Conservation (phyloP, 2,113 vertebrate species). For the Atlantisia rogersi region DNA sequence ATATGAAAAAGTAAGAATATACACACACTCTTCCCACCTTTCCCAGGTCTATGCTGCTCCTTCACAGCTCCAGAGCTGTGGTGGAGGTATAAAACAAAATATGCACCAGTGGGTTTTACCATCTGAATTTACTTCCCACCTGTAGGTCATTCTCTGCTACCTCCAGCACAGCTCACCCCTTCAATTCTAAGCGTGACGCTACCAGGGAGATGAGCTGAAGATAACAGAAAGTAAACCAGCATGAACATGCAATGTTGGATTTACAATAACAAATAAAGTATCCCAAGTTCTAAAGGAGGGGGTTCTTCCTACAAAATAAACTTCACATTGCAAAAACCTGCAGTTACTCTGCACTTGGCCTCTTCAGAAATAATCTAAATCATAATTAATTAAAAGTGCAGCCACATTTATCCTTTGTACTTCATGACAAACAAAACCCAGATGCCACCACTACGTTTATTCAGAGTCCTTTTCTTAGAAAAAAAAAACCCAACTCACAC, state of each 20-base stretch:
- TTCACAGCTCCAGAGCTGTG: neutral
- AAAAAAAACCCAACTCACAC: neutral
- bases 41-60: neutral
- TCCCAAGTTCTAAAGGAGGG: neutral
- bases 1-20: neutral
- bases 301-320: neutral
- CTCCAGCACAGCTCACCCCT: neutral
- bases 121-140: neutral
- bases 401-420: neutral
- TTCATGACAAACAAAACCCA: neutral
- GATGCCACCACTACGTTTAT: neutral
- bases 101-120: neutral
- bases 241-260: fast-evolving
- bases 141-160: neutral
- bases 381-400: neutral
- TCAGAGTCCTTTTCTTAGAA: neutral
- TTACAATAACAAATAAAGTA: neutral
- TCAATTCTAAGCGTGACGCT: neutral
- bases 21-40: neutral
- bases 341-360: neutral
- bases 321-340: neutral
- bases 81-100: neutral
- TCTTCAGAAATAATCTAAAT: neutral
- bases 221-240: neutral
- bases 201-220: neutral